Base-by-base conservation (phyloP, 2,113 vertebrate genomes). In the Meriones unguiculatus region DNA sequence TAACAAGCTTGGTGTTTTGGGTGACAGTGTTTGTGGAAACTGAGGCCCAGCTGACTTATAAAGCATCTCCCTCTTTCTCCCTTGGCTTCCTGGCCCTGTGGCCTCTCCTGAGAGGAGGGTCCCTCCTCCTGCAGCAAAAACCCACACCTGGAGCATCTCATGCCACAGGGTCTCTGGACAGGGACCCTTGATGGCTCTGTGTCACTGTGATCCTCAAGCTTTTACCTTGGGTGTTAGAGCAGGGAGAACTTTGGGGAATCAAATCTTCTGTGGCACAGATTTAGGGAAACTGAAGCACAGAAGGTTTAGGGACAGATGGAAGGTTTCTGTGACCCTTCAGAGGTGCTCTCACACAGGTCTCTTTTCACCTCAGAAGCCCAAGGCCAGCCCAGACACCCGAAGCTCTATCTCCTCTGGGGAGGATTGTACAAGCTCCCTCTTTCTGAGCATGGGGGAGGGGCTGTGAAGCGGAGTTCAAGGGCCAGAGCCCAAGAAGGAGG, bases 221-320 rank as follows among this genome's bases (percentile, higher is more conserved):
- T 77, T 86, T 69, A 50, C 59, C 59, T 89, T 81, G 18, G 20
- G 50, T 73, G 57, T 59, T 38, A 88, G 6, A 81, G 46, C 41
- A 86, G 20, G 62, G 62, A 94, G 59, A 76, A 41, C 28, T 50
- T 94, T 64, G 5, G 17, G n/a, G 64, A 17, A 41, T 32, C 64
- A 80, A 59, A 9, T 59, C 46, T 91, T 28, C 30, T 35, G 0
- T 62, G 62, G 75, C 28, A 57, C 41, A 64, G 64, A 81, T 38
- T 24, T 3, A 89, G 75, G 89, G 86, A 95, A 90, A 80, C 90
- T 52, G 91, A 93, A 87, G n/a, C 32, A 65, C 65, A 30, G 62
- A 50, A 41, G 7, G 10, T 41, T 12, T 7, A 35, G 50, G 54
- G 67, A 22, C 32, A 35, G 7, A 32, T 1, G 0, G 4, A 77